Base-by-base conservation (phyloP, 2,113 vertebrate genomes). In the Hyaena hyaena region DNA sequence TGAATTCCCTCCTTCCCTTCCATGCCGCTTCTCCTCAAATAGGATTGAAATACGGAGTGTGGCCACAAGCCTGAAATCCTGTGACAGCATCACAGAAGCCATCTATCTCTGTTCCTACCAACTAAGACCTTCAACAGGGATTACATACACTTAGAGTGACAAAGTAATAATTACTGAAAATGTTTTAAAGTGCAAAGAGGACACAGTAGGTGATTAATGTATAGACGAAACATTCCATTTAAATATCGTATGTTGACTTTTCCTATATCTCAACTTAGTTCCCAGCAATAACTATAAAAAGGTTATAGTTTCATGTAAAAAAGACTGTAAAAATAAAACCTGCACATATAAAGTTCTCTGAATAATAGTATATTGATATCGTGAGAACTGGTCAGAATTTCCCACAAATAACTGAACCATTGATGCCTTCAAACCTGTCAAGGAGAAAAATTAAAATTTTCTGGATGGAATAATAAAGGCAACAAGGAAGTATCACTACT, bases 121-220 rank as follows among this genome's bases (percentile, higher is more conserved):
- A 35, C 43, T 17, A 85, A 95, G 68, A 91, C 39, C 90, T 94
- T 94, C 61, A 93, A 55, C 33, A 15, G 82, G 24, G 50, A 80
- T 68, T 79, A 50, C 19, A 80, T 74, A 33, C 19, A 48, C 43
- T 90, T 43, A 89, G 17, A 66, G 16, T 74, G 50, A 96, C 74
- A 96, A 92, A 86, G 39, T 88, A 71, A 86, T 73, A 96, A 91
- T 92, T 93, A 73, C 11, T 68, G 55, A 83, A 94, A 79, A 91
- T 50, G 26, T 55, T 48, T 31, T 88, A 90, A 85, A 93, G 31
- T 63, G 1, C 33, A 55, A 91, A 90, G 15, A 82, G 23, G 94
- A 65, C 31, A 79, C 33, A 93, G 35, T 82, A 94, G 48, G 21
- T 26, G 85, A 12, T 86, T 89, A 89, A 65, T 58, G 50, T 39